Evolutionary conservation across 1,140 invertebrate genomes (phyloP).

Genomic region (Pseudachorutes palmiensis): DNA sequence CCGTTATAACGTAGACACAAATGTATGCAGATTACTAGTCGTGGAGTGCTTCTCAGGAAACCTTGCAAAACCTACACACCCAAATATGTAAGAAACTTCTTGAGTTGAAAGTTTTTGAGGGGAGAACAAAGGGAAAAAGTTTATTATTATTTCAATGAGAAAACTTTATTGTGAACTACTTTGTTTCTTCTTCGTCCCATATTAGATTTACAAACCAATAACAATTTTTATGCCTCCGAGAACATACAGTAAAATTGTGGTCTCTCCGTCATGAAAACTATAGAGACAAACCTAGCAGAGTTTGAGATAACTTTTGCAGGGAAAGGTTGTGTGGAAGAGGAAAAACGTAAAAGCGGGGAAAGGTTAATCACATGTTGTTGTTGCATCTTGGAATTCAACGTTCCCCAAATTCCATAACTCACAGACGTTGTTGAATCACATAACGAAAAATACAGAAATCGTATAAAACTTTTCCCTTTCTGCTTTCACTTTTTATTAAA

Average conservation of each 20-base stretch:
- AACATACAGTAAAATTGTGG: not conserved
- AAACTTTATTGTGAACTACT: not conserved
- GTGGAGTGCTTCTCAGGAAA: not conserved
- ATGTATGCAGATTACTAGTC: not conserved
- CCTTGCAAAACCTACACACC: not conserved
- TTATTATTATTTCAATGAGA: not conserved
- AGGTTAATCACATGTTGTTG: not conserved
- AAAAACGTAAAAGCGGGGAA: no score
- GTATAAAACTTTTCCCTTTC: not conserved
- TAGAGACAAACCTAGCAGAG: not conserved
- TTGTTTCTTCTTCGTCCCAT: not conserved
- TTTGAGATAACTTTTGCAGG: not conserved
- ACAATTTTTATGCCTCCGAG: not conserved
- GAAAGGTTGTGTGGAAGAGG: not conserved
- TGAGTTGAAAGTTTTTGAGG: not conserved
- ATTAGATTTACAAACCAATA: not conserved
- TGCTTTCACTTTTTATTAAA: not conserved
- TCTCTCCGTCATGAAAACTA: not conserved
- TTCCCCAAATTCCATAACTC: no score
- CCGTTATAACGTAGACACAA: not conserved
- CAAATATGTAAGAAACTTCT: not conserved
- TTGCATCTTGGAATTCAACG: no score
- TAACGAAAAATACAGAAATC: not conserved
- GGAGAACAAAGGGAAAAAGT: not conserved
- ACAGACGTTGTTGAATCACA: no score